Evolutionary conservation across 2,113 vertebrate genomes (phyloP).

Genomic region (Nothocercus nigrocapillus): DNA sequence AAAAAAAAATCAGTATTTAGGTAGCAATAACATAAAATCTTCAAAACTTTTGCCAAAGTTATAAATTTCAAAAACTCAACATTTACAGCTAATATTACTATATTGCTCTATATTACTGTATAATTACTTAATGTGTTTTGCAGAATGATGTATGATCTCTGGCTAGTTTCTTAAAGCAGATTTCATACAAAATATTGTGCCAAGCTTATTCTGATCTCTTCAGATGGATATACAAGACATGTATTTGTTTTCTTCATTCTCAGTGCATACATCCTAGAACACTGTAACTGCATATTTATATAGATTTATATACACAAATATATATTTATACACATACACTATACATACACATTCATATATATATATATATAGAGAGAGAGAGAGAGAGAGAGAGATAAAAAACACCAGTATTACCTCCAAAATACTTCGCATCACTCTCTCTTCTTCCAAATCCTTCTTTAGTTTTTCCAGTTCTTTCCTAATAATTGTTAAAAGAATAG

Average conservation of each 20-base stretch:
- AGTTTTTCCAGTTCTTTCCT: constrained; percentile 94
- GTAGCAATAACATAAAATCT: background rate
- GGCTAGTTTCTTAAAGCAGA: background rate
- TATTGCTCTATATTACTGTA: background rate
- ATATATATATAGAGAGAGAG: no score
- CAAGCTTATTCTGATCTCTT: background rate
- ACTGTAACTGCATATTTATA: no score
- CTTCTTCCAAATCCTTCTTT: constrained; percentile 89
- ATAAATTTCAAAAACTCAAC: background rate
- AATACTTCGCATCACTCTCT: constrained; percentile 82
- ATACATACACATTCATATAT: no score
- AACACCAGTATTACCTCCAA: constrained; percentile 85
- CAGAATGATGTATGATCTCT: fast-evolving
- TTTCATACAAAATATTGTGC: background rate
- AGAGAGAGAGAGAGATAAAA: no score
- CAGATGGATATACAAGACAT: background rate
- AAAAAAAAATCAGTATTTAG: background rate
- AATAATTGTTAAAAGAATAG: background rate
- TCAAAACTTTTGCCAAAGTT: background rate
- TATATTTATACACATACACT: no score
- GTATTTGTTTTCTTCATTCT: background rate
- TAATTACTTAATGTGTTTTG: background rate
- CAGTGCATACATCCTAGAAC: background rate
- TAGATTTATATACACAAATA: no score
- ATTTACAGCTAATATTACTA: background rate